A percentile compares a stretch with the other conserved stretches of the same genome.
Evolutionary conservation across 2,113 vertebrate genomes (phyloP).

Genomic region (Orthonyx spaldingii): DNA sequence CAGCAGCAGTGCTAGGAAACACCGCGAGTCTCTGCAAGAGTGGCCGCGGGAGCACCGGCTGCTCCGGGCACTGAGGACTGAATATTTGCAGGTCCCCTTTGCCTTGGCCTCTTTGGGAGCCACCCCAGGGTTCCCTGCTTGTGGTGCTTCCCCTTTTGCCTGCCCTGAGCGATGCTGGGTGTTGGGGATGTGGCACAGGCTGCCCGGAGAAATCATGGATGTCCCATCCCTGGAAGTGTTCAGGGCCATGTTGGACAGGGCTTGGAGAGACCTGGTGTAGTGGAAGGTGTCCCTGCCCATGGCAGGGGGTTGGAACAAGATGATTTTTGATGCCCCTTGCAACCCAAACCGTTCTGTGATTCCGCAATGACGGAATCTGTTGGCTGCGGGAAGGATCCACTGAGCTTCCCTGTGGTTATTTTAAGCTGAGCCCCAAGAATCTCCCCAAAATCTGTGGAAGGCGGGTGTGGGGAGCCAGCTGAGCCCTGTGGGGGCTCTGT

Average conservation of each 20-base stretch:
- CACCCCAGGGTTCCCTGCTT: rapidly evolving
- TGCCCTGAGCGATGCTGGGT: neutral
- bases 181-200: rapidly evolving
- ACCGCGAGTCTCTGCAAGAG: neutral
- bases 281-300: neutral
- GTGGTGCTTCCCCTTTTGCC: neutral
- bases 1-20: neutral
- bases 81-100: neutral
- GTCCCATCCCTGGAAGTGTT: neutral
- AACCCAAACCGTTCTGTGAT: neutral
- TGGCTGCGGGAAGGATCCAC: rapidly evolving
- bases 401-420: neutral
- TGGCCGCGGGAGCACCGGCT: neutral
- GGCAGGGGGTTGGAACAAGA: rapidly evolving
- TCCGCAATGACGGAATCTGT: rapidly evolving
- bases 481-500: rapidly evolving
- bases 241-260: rapidly evolving
- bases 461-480: neutral
- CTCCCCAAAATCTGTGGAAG: rapidly evolving
- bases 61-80: neutral
- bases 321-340: neutral
- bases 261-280: neutral
- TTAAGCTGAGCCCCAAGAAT: neutral
- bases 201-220: neutral
- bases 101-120: neutral